Evolutionary conservation across 2,113 vertebrate genomes (phyloP).

Genomic region (Malaclemys terrapin): DNA sequence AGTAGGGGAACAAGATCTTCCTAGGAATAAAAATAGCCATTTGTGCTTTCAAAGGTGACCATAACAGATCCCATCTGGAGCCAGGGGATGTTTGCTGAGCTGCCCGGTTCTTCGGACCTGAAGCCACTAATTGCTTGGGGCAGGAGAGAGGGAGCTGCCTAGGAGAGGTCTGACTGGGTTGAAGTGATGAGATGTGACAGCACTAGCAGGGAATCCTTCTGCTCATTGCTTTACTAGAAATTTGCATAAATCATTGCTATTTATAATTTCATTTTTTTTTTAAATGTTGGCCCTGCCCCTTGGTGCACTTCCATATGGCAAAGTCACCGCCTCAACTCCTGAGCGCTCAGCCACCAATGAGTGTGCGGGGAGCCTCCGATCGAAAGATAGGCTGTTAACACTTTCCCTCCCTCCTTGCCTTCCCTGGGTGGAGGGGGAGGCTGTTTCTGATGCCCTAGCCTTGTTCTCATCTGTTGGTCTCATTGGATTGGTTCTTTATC

Average conservation of each 20-base stretch:
- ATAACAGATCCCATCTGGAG: neutral
- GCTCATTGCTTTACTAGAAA: neutral
- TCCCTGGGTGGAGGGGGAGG: neutral
- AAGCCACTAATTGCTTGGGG: neutral
- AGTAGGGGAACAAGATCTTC: neutral
- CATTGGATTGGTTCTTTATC: neutral
- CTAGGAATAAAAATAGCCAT: neutral
- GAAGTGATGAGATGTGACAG: constrained; percentile 68
- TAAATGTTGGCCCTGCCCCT: constrained; percentile 31
- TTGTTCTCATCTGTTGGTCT: neutral
- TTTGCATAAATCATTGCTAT: neutral
- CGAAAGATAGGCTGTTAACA: neutral
- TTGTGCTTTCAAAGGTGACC: neutral
- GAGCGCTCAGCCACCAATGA: neutral
- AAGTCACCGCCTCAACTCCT: neutral
- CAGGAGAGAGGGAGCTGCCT: neutral
- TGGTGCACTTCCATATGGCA: neutral
- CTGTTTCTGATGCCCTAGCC: neutral
- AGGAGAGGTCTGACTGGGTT: constrained; percentile 21
- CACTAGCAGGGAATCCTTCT: constrained; percentile 71
- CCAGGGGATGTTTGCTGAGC: neutral
- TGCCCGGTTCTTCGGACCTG: neutral
- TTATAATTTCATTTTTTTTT: neutral
- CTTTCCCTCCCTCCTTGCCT: rapidly evolving
- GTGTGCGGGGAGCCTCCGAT: neutral